These are phyloP conservation scores for Chrysochloris asiatica DNA, from an alignment of 2,113 vertebrate species.

Conservation along the genomic window DNA sequence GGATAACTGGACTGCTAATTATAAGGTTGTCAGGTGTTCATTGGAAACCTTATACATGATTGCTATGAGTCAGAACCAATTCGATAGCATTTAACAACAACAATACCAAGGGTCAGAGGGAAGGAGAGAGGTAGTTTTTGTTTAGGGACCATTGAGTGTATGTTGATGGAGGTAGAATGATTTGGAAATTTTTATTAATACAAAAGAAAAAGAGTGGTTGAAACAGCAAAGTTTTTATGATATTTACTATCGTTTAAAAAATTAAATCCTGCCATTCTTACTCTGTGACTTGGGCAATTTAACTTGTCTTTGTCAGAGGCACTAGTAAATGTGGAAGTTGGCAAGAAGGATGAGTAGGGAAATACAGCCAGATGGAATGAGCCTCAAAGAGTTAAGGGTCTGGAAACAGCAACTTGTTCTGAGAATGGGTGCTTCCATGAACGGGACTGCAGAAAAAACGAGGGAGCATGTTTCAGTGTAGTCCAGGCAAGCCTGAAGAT, in stretches of 20 bases:
- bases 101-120: too few relatives aligned
- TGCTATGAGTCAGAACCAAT: too few relatives aligned
- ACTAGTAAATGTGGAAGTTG: neutral
- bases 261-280: neutral
- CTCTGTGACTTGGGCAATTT: neutral
- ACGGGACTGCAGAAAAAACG: neutral
- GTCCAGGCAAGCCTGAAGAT: neutral
- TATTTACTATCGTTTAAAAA: neutral
- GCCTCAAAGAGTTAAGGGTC: neutral
- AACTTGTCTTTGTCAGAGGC: neutral
- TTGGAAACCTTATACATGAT: too few relatives aligned
- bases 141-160: too few relatives aligned
- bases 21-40: too few relatives aligned
- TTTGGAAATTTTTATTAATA: neutral
- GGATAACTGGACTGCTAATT: too few relatives aligned
- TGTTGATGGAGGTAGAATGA: too few relatives aligned
- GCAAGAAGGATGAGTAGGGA: neutral
- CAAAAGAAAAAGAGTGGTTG: neutral
- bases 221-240: neutral
- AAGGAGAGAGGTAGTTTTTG: too few relatives aligned
- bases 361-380: neutral
- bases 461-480: neutral
- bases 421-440: too few relatives aligned
- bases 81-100: too few relatives aligned
- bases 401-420: neutral